phyloP scores from a whole-genome alignment of 1,140 invertebrate genomes.

The Platyscapa corneri region DNA sequence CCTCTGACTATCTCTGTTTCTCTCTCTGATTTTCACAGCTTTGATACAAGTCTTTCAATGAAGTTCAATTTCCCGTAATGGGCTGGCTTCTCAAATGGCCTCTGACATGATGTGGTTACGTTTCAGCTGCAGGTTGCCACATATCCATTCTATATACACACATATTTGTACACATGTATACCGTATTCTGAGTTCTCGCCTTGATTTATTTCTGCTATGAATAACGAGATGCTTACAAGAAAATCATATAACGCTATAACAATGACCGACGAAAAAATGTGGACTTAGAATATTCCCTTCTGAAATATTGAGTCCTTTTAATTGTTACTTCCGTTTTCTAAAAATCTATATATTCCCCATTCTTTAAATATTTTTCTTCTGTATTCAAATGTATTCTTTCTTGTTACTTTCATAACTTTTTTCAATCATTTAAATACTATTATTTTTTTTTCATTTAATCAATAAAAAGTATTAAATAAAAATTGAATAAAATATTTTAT shows the following conservation, averaged over 20 bases:
- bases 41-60: neutral
- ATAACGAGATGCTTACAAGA: neutral
- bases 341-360: no score
- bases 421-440: no score
- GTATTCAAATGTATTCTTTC: no score
- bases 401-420: no score
- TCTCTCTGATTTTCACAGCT: neutral
- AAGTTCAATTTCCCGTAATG: constrained; percentile 60
- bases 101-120: constrained; percentile 45
- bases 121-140: neutral
- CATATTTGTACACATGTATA: neutral
- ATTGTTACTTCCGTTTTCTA: no score
- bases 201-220: neutral
- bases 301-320: no score
- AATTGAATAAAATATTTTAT: no score
- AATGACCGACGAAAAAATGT: constrained; percentile 28
- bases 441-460: no score
- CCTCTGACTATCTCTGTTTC: neutral
- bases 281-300: no score
- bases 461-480: no score
- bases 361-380: no score
- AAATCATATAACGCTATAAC: neutral
- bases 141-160: neutral
- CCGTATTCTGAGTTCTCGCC: neutral
- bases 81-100: constrained; percentile 52